Base-by-base conservation (phyloP, 2,113 vertebrate species). In the Petrocephalus microphthalmus region DNA sequence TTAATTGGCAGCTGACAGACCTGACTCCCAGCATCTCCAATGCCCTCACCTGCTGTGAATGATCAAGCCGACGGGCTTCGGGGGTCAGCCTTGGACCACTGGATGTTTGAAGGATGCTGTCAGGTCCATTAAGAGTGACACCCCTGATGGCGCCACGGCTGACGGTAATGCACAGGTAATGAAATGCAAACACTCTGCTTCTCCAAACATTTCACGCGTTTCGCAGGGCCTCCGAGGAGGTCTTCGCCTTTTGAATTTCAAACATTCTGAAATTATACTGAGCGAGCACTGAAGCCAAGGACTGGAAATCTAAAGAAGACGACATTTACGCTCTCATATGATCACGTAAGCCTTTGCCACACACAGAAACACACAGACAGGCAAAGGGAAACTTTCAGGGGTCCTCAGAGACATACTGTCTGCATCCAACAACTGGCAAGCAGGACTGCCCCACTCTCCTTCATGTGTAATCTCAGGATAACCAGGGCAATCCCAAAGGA, bases 381-480 rank as follows among this genome's bases (percentile, higher is more conserved):
- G 42, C 78, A 51, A 22, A 84, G 8, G 81, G 81, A 45, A 51
- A 1, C 22, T 49, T 4, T 51, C 81, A 84, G 20, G 20, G 33
- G 42, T 51, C 45, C 22, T 25, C 45, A 51, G 33, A 49, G 82
- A 84, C n/a, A 51, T 10, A 6, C 45, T 25, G 82, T 84, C 82
- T 51, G 10, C 82, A 45, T 52, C 82, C 82, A 84, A 52, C n/a
- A 84, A 84, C 82, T 52, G 82, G 82, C 82, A 84, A 51, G 5
- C 17, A 11, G 45, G 45, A 52, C 47, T 2, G 71, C 13, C 45
- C 1, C 82, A 25, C 82, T 29, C 82, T 84, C 82, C 51, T 84
- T 52, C 82, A 84, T 84, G 45, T 84, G 82, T 84, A 84, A 84
- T 52, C 47, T 47, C 82, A 52, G 82, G 82, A 52, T 84, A 84